Evolutionary conservation across 2,888 invertebrate species (phyloP), one percentile per base, ranked within the genome.

Genomic region (Caradrina clavipalpis): DNA sequence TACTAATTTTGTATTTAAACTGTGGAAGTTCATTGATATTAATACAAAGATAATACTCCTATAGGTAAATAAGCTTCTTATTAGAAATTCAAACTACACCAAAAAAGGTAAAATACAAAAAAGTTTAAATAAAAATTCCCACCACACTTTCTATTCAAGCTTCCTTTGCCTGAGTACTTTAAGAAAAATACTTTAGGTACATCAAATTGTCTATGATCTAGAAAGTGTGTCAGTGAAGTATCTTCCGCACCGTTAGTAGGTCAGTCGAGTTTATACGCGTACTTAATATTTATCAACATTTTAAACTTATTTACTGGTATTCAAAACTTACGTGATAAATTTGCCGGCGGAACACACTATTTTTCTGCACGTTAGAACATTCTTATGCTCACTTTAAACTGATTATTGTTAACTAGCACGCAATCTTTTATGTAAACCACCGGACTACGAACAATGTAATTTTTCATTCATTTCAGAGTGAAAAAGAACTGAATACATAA

Each of bases 181-280:
- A 17, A 56, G n/a, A 51, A 79, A 75, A 70, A 66, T 21, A 66
- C 69, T 60, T 55, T 65, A 68, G 31, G 53, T 39, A 39, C n/a
- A 53, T 62, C 15, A 64, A 53, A 57, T 82, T 71, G 71, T 84
- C 75, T 78, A 60, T 79, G 76, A 74, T 73, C 69, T 62, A 77
- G 85, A 84, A 84, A 84, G 83, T 84, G 65, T 83, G 85, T 77
- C 83, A 83, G 45, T 17, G 17, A 45, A 45, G 54, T 55, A 39
- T 26, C 59, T 74, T 73, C 70, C 57, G 59, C 22, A 56, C 47
- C 31, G 62, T 83, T 85, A 72, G 61, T 84, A 64, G 83, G 83
- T 83, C 83, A 83, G 17, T 26, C 54, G 26, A 60, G 61, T 78
- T 19, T 58, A 55, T 1, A 71, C 31, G 65, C 51, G 70, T 62